Percentiles rank a stretch among this genome's conserved stretches.
Conservation (phyloP, 2,113 vertebrate genomes). For the Pycnonotus jocosus region DNA sequence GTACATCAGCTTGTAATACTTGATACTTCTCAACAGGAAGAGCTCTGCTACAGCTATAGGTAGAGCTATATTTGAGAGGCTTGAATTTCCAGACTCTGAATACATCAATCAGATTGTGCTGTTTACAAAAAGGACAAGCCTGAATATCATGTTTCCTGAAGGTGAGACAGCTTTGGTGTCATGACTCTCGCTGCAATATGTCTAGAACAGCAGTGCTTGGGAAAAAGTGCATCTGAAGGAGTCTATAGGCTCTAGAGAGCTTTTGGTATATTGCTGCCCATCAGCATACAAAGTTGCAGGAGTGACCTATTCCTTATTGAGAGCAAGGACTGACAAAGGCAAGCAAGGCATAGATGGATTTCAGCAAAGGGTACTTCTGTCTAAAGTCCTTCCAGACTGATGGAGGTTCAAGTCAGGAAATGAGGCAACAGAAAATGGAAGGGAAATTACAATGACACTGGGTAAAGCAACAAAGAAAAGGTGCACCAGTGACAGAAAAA, state of each 20-base stretch:
- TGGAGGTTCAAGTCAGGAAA: not conserved
- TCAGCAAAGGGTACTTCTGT: not conserved
- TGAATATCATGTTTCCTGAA: accelerated
- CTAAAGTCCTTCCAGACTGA: not conserved
- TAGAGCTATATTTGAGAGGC: not conserved
- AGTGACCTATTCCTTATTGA: not conserved
- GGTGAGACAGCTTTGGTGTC: not conserved
- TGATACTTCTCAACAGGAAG: not conserved
- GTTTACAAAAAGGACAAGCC: not conserved
- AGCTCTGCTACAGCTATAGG: not conserved
- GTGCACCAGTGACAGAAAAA: not conserved
- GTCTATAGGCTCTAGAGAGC: not conserved
- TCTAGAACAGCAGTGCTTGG: not conserved
- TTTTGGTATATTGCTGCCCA: not conserved
- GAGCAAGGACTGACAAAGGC: not conserved
- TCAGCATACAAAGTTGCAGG: not conserved
- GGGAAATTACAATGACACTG: not conserved
- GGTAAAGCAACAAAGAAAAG: not conserved
- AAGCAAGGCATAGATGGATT: not conserved
- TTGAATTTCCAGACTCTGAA: not conserved
- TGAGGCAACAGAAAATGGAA: not conserved
- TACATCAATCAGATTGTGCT: not conserved
- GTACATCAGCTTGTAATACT: not conserved
- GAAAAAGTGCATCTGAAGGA: not conserved
- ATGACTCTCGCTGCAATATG: not conserved